These are phyloP conservation scores for Siderastrea radians DNA, from an alignment of 92 coral and sea anemone species.

Conservation along the genomic window DNA sequence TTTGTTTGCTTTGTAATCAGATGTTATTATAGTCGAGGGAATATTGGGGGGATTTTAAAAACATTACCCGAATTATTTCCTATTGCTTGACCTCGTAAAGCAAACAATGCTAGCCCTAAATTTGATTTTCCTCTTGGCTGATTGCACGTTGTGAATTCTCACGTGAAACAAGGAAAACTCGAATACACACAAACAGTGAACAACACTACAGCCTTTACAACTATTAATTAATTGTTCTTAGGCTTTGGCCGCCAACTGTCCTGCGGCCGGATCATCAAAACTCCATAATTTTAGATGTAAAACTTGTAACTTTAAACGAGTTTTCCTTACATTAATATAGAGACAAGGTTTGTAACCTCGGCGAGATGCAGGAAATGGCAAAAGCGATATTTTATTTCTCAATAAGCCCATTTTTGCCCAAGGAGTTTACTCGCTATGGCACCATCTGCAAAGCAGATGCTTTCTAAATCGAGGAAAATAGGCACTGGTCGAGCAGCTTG, in stretches of 20 bases:
- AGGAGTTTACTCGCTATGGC: not conserved
- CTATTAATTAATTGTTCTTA: constrained; percentile 37
- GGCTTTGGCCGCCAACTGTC: constrained; percentile 34
- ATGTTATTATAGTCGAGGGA: constrained; percentile 18
- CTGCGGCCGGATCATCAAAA: constrained; percentile 13
- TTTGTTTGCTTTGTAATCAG: constrained; percentile 60
- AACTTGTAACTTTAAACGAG: not conserved
- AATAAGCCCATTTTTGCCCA: not conserved
- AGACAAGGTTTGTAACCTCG: too few relatives aligned
- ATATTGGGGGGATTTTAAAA: constrained; percentile 49
- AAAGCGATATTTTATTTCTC: not conserved
- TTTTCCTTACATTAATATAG: not conserved
- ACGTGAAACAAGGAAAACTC: constrained; percentile 36
- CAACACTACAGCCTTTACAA: constrained; percentile 3
- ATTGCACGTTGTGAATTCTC: constrained; percentile 57
- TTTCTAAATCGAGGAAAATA: not conserved
- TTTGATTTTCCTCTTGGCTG: constrained; percentile 49
- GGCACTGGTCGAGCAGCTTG: constrained; percentile 44
- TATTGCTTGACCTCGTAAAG: constrained; percentile 33
- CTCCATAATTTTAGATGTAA: constrained; percentile 3
- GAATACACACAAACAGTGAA: constrained; percentile 3
- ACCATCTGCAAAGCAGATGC: constrained; percentile 54
- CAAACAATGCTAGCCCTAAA: constrained; percentile 45
- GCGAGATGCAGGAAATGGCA: too few relatives aligned
- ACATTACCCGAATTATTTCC: constrained; percentile 44